phyloP scores from a whole-genome alignment of 1,140 invertebrate genomes.

The Drosophila rufa region DNA sequence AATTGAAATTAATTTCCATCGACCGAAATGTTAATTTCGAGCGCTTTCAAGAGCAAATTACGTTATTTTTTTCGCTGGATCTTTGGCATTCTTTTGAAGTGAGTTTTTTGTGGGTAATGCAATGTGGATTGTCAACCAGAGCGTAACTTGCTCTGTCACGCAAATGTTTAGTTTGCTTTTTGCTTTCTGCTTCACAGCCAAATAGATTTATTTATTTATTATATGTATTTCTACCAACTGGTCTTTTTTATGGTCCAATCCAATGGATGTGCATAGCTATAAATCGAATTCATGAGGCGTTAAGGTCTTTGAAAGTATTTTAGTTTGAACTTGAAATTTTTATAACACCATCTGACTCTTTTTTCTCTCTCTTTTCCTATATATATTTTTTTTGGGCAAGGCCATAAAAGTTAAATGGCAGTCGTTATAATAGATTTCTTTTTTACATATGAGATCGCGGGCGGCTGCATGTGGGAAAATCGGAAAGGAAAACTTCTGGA shows the following conservation, averaged over 20 bases:
- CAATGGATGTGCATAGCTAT: constrained; percentile 49
- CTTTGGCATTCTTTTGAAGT: constrained; percentile 27
- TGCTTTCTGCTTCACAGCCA: constrained; percentile 14
- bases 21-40: constrained; percentile 25
- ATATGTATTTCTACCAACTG: constrained; percentile 3
- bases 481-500: constrained; percentile 39
- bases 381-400: constrained; percentile 17
- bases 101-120: constrained; percentile 36
- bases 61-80: constrained; percentile 25
- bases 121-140: constrained; percentile 69
- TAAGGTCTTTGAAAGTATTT: constrained; percentile 66
- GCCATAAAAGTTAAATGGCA: constrained; percentile 46
- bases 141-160: constrained; percentile 73
- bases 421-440: constrained; percentile 48
- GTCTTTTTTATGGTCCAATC: constrained; percentile 30
- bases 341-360: constrained; percentile 18
- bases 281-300: constrained; percentile 75
- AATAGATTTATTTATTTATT: constrained; percentile 27
- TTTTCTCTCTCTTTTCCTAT: not conserved
- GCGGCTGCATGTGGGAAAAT: constrained; percentile 41
- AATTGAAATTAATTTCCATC: constrained; percentile 57
- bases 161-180: constrained; percentile 45
- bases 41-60: constrained; percentile 59
- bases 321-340: constrained; percentile 76
- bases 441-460: constrained; percentile 13